Conservation (phyloP, 2,888 invertebrate species). For the Ormyrus pomaceus region DNA sequence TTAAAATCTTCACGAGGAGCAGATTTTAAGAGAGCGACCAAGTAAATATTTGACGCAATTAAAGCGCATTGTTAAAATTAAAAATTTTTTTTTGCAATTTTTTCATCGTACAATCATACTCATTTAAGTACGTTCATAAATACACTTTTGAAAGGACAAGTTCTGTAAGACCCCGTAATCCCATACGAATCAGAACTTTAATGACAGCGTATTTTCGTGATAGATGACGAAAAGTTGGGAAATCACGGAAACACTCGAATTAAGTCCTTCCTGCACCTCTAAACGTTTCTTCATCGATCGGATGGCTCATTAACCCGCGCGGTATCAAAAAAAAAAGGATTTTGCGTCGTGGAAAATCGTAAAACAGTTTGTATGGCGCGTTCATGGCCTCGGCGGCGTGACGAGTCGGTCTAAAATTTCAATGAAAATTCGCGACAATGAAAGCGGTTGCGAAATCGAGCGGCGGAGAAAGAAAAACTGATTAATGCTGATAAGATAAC, state of each 20-base stretch:
- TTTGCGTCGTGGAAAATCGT: conserved; percentile 10
- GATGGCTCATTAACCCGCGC: conserved; percentile 42
- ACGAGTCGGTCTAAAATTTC: conserved; percentile 5
- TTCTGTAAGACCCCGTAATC: no score
- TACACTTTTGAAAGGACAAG: no score
- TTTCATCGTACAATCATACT: no score
- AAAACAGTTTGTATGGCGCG: conserved; percentile 11
- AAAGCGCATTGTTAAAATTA: no score
- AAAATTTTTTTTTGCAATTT: no score
- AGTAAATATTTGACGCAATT: no score
- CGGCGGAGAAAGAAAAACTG: not conserved
- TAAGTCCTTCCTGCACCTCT: conserved; percentile 49
- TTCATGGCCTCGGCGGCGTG: conserved; percentile 16
- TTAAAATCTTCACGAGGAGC: no score
- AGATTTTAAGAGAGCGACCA: no score
- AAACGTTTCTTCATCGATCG: conserved; percentile 52
- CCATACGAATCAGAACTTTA: conserved; percentile 37
- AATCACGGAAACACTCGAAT: conserved; percentile 54
- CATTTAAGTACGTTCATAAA: no score
- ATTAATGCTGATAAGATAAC: not conserved
- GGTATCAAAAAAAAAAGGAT: conserved; percentile 32
- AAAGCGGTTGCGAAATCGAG: not conserved
- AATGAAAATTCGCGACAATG: conserved; percentile 14
- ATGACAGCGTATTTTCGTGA: conserved; percentile 56
- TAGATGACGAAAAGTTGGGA: conserved; percentile 47